Conservation (phyloP, 2,888 invertebrate genomes). For the Rhingia campestris region DNA sequence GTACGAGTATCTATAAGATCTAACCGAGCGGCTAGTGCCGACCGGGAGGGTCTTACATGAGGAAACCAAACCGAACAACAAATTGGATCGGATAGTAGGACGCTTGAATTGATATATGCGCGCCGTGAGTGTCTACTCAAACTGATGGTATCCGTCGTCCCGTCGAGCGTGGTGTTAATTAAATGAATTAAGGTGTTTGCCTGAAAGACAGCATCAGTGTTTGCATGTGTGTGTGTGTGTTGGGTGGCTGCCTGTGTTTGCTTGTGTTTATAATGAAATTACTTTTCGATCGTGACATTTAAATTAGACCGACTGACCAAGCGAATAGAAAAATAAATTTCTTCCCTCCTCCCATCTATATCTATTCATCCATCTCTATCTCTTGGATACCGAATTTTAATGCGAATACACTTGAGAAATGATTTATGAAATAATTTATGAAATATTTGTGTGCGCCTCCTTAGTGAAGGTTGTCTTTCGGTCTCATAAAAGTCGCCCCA, state of each 20-base stretch:
- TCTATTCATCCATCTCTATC: neutral
- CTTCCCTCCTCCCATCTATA: too few relatives aligned
- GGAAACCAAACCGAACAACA: constrained; percentile 49
- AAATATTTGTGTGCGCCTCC: constrained; percentile 17
- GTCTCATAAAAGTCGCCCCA: constrained; percentile 28
- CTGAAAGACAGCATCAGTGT: constrained; percentile 12
- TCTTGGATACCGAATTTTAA: neutral
- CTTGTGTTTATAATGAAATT: constrained; percentile 57
- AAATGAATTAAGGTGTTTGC: constrained; percentile 66
- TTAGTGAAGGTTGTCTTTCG: constrained; percentile 30
- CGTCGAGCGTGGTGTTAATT: constrained; percentile 57
- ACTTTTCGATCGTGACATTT: constrained; percentile 71
- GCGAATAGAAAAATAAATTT: neutral
- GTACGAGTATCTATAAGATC: constrained; percentile 45
- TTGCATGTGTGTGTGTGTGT: constrained; percentile 29
- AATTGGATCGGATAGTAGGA: constrained; percentile 63
- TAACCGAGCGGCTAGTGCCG: neutral
- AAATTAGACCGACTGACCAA: constrained; percentile 65
- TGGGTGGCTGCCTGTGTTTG: constrained; percentile 15
- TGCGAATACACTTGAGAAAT: neutral
- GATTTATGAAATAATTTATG: constrained; percentile 43
- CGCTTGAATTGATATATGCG: constrained; percentile 25
- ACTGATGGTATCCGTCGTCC: constrained; percentile 2
- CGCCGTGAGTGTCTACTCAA: constrained; percentile 6
- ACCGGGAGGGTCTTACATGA: neutral